Evolutionary conservation across 2,797 vertebrate species (phyloP), one percentile per base, ranked within the genome.

Genomic region (Enteromius anoplus): DNA sequence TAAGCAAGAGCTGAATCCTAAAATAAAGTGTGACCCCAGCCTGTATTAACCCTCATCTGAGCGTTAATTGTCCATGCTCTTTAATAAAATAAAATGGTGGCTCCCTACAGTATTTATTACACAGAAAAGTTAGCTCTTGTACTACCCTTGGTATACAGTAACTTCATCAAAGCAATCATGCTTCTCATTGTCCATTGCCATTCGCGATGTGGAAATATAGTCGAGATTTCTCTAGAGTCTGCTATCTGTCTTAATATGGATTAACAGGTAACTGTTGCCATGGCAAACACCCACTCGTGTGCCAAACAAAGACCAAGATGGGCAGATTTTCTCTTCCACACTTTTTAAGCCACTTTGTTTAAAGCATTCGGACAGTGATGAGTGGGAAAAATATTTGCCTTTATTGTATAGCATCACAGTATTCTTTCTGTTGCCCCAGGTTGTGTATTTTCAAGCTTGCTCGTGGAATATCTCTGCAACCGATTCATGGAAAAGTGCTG

Each of bases 251-350:
- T 53, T 68, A 81, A n/a, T 86, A 53, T 80, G 77, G 85, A 86
- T 53, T 77, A 84, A 89, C 84, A 87, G 86, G 87, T 89, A 89
- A 83, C 85, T 23, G 88, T 91, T 91, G 85, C 89, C 85, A 86
- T 90, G 87, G 85, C 72, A 84, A 88, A 85, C 85, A 79, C 85
- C 87, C 84, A 86, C 85, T 86, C 80, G 45, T 82, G 64, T 84
- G 75, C 85, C 83, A 82, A 80, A 83, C 81, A 83, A 84, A 66
- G 80, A 85, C 84, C 17, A 69, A 78, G 80, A 87, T 69, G 55
- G 79, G 76, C 86, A 82, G 78, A 82, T 78, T 84, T 65, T 83
- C 75, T 82, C 73, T 78, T 66, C 55, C 68, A 78, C 34, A 45
- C 14, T 32, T 83, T 85, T 75, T 62, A 34, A 75, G 32, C 65